Base-by-base conservation (phyloP, 2,797 vertebrate genomes). In the Linurgus olivaceus region DNA sequence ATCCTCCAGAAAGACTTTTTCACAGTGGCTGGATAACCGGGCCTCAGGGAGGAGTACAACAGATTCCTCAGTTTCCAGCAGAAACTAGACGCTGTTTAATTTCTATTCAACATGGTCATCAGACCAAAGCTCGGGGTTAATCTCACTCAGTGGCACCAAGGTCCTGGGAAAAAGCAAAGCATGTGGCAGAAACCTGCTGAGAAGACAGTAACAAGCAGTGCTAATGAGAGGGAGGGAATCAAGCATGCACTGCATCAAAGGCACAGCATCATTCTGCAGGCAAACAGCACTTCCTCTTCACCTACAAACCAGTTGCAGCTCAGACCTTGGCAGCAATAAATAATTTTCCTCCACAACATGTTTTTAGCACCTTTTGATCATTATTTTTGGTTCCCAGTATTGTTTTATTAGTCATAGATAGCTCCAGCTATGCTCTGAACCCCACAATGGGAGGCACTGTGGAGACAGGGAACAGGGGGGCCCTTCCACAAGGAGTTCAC, bases 141-240 rank as follows among this genome's bases (percentile, higher is more conserved):
- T 88, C 79, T 90, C 71, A 23, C 55, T 66, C 67, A 38, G 72
- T 44, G 79, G 88, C 81, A 93, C 67, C 55, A 77, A 70, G 87
- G 86, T 74, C 90, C 83, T 83, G 79, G 89, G 93, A 96, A 96
- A 90, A 73, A 81, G 61, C 61, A 93, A 80, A 68, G 33, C 63
- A 51, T 35, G 45, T 59, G 58, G 38, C 38, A 88, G 66, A 81
- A 91, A 63, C 74, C 80, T 83, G 73, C 68, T 90, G 94, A 73
- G 90, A 85, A 91, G 88, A 86, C 83, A 93, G 86, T 82, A 92
- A 86, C 3, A 6, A 93, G 91, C 51, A 15, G 55, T 61, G n/a
- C 75, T 96, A 90, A 95, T 80, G 94, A 95, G 72, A 62, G 25
- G 42, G 35, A 77, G 61, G 67, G 81, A 79, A 71, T 74, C 54